Conservation (phyloP, 2,797 vertebrate genomes). For the Catharus ustulatus region DNA sequence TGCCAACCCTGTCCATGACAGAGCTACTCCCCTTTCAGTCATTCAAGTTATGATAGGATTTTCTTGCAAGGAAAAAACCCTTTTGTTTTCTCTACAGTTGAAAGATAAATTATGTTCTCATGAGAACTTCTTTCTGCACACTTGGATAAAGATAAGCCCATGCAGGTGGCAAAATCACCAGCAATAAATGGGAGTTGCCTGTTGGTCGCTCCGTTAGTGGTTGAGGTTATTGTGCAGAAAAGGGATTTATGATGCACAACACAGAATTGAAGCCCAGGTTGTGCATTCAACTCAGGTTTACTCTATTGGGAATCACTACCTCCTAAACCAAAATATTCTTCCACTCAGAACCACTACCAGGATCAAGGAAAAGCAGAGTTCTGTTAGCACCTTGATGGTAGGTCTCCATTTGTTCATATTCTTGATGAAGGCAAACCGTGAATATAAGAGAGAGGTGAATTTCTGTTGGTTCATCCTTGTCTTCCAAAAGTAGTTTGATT, state of each 20-base stretch:
- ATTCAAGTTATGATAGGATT: not conserved
- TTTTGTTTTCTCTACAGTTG: not conserved
- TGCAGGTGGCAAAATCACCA: rapidly evolving
- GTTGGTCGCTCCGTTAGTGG: not conserved
- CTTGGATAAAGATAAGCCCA: not conserved
- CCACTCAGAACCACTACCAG: not conserved
- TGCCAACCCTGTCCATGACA: rapidly evolving
- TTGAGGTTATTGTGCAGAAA: not conserved
- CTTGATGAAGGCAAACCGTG: not conserved
- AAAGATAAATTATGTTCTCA: not conserved
- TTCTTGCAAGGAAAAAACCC: not conserved
- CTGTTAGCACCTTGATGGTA: not conserved
- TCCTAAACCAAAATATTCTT: not conserved
- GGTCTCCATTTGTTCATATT: not conserved
- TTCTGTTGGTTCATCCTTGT: not conserved
- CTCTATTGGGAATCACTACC: rapidly evolving
- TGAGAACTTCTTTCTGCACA: not conserved
- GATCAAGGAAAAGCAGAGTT: not conserved
- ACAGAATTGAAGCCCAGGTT: not conserved
- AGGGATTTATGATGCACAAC: rapidly evolving
- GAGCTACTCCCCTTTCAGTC: not conserved
- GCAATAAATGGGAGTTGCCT: not conserved
- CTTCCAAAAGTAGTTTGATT: not conserved
- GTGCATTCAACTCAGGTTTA: not conserved
- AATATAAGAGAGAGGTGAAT: not conserved